Base-by-base conservation (phyloP, 2,113 vertebrate species). In the Nettapus auritus region DNA sequence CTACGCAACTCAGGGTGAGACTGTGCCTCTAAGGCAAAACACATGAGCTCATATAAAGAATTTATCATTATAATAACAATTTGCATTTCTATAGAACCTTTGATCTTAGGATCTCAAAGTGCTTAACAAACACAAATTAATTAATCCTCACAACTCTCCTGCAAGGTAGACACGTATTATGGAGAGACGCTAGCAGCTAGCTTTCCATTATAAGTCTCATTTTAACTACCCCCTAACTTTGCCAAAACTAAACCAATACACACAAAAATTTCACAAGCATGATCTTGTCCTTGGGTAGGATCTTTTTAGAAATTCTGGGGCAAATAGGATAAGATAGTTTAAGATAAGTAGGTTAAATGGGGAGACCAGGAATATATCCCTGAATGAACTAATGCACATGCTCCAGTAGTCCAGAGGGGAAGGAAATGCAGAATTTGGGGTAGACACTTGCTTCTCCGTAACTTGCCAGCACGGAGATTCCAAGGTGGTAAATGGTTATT, bases 31-130 rank as follows among this genome's bases (percentile, higher is more conserved):
- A 87, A 94, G 94, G 94, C 55, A 87, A 97, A 96, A 94, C 73
- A 48, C 56, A 66, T 97, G 96, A 98, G 96, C 96, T 97, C 97
- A 94, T 94, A 71, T 80, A 82, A 87, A 74, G 82, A 84, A 96
- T 88, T 96, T 95, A 94, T 94, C 94, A 87, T 96, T 94, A 80
- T 92, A 97, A 94, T 96, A 93, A 93, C 86, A 95, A 97, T 97
- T 96, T 96, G 94, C 89, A 96, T 97, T 94, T 97, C 90, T 96
- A 93, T 79, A 82, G 77, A 70, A 80, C 48, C 95, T 97, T 97
- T 97, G 96, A 97, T 97, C 96, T 97, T 84, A 50, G 84, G 81
- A 94, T 92, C 90, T 70, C 69, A 93, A 93, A 97, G 94, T 95
- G 79, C 90, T 93, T 94, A 84, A 86, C 63, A 70, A 53, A 60